These are phyloP conservation scores for Speoplatyrhinus poulsoni DNA, from an alignment of 2,113 vertebrate species.

Conservation along the genomic window DNA sequence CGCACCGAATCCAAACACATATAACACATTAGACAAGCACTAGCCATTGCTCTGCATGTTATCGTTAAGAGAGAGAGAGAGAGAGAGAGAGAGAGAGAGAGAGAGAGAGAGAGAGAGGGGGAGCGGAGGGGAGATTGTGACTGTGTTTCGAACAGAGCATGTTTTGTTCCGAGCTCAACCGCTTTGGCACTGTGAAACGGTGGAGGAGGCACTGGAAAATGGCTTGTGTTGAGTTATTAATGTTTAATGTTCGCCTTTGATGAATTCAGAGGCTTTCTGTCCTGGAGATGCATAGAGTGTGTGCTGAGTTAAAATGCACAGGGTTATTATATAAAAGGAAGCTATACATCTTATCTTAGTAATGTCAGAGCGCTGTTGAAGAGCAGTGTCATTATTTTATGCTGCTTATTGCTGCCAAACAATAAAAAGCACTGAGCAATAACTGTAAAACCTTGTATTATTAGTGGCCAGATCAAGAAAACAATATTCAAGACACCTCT, in stretches of 20 bases:
- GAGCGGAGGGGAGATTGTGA: conserved; percentile 24
- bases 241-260: not conserved
- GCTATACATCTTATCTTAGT: not conserved
- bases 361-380: not conserved
- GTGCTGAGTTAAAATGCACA: not conserved
- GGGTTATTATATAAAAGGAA: not conserved
- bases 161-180: conserved; percentile 36
- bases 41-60: conserved; percentile 46
- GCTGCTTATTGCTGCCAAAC: no score
- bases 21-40: conserved; percentile 54
- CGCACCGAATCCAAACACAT: conserved; percentile 47
- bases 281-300: not conserved
- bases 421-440: no score
- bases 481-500: no score
- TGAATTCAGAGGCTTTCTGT: conserved; percentile 2
- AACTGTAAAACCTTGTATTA: not conserved
- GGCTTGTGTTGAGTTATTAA: not conserved
- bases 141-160: conserved; percentile 43
- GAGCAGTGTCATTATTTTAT: not conserved
- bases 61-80: conserved; percentile 54
- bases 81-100: conserved; percentile 18
- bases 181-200: not conserved
- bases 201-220: not conserved
- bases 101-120: conserved; percentile 41
- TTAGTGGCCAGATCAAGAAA: not conserved